Percentiles rank a stretch among this genome's conserved stretches.
Evolutionary conservation across 2,113 vertebrate species (phyloP).

Genomic region (Balaenoptera acutorostrata): DNA sequence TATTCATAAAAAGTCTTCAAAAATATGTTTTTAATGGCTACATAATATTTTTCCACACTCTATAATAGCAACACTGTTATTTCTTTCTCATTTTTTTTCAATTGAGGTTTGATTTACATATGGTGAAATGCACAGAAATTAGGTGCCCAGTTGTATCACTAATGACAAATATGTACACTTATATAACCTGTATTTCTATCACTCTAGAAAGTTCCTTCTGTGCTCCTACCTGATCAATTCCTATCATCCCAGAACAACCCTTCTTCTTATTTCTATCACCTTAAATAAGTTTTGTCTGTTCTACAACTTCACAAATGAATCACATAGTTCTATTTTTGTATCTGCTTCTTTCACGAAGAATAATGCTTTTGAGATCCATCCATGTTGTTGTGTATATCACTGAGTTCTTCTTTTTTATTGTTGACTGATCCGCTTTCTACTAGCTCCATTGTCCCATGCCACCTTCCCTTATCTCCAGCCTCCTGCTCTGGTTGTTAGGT

Average conservation of each 20-base stretch:
- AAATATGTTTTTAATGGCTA: neutral
- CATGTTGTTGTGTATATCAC: neutral
- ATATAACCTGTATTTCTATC: neutral
- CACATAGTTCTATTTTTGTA: neutral
- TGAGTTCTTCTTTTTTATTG: neutral
- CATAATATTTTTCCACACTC: neutral
- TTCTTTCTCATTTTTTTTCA: neutral
- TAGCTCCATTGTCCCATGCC: neutral
- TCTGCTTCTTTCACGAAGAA: neutral
- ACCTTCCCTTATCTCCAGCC: too few species aligned
- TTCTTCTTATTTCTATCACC: neutral
- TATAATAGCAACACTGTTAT: neutral
- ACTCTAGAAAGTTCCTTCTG: neutral
- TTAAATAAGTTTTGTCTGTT: neutral
- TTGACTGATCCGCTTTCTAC: neutral
- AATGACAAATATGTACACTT: neutral
- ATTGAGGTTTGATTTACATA: neutral
- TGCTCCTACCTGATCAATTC: neutral
- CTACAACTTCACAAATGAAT: neutral
- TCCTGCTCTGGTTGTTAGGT: neutral
- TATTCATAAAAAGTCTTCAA: neutral
- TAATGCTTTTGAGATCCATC: neutral
- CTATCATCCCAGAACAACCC: neutral
- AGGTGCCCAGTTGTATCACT: neutral
- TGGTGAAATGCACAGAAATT: neutral